Conservation (phyloP, 2,888 invertebrate species). For the Synergus itoensis region DNA sequence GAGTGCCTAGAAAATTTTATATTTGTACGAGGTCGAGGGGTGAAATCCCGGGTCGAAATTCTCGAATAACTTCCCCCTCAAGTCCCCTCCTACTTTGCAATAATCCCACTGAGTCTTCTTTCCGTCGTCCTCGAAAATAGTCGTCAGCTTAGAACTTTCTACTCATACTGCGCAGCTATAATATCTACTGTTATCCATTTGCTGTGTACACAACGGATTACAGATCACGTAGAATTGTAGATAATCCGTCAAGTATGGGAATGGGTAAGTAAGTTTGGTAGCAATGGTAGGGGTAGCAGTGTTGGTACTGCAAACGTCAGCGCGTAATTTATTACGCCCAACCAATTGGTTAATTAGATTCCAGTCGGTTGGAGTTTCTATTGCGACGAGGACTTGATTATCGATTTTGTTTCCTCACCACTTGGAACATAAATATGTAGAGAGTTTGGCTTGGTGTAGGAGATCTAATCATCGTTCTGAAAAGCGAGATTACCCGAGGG, state of each 20-base stretch:
- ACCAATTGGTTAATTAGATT: slow-evolving; percentile 60
- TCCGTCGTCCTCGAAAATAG: neutral
- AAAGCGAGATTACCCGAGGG: slow-evolving; percentile 35
- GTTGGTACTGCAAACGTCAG: slow-evolving; percentile 13
- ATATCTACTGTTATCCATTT: neutral
- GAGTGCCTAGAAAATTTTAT: slow-evolving; percentile 54
- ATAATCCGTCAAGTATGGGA: slow-evolving; percentile 29
- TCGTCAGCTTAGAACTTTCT: neutral
- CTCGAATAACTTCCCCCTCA: slow-evolving; percentile 23
- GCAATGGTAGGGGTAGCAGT: slow-evolving; percentile 1
- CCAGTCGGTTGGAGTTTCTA: slow-evolving; percentile 50
- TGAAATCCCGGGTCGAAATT: slow-evolving; percentile 15
- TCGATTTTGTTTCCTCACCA: slow-evolving; percentile 36
- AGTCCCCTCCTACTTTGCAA: neutral
- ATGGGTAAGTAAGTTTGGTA: neutral
- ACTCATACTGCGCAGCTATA: neutral
- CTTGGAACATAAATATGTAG: slow-evolving; percentile 36
- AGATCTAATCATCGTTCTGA: slow-evolving; percentile 35
- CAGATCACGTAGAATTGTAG: slow-evolving; percentile 15
- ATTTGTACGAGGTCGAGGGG: slow-evolving; percentile 10
- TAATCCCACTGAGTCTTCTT: neutral
- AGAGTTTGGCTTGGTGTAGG: slow-evolving; percentile 25
- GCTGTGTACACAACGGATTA: slow-evolving; percentile 5
- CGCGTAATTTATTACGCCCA: slow-evolving; percentile 49
- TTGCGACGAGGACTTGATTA: slow-evolving; percentile 36